Conservation (phyloP, 2,888 invertebrate genomes). For the Xestia rhomboidea region DNA sequence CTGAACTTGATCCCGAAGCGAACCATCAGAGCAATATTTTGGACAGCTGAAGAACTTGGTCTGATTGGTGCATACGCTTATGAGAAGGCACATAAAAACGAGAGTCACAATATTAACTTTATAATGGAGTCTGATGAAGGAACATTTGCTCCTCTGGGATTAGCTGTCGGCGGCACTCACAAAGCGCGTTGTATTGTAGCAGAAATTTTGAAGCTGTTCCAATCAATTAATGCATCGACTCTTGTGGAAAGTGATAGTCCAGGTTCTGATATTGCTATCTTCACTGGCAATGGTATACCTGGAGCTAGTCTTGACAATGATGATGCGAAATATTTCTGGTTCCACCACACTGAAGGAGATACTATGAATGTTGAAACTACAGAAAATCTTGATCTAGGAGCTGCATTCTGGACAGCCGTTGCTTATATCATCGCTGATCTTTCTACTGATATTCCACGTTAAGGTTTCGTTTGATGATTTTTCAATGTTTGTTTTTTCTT, state of each 20-base stretch:
- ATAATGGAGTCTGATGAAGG: slow-evolving; percentile 96
- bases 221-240: slow-evolving; percentile 92
- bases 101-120: slow-evolving; percentile 92
- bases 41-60: slow-evolving; percentile 95
- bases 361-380: slow-evolving; percentile 94
- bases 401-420: slow-evolving; percentile 95
- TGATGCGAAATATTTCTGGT: slow-evolving; percentile 93
- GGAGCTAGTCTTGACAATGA: slow-evolving; percentile 93
- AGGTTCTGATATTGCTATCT: slow-evolving; percentile 93
- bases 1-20: slow-evolving; percentile 92
- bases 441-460: slow-evolving; percentile 92
- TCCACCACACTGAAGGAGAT: slow-evolving; percentile 95
- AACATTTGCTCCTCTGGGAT: slow-evolving; percentile 93
- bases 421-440: slow-evolving; percentile 95
- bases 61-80: slow-evolving; percentile 92
- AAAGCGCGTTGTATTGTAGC: slow-evolving; percentile 92
- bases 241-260: slow-evolving; percentile 89
- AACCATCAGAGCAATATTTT: slow-evolving; percentile 94
- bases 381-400: slow-evolving; percentile 92
- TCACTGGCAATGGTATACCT: slow-evolving; percentile 92
- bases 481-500: neutral
- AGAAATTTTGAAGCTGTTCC: slow-evolving; percentile 92
- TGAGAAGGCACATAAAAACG: slow-evolving; percentile 90
- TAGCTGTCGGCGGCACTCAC: slow-evolving; percentile 92
- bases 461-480: neutral